phyloP scores from a whole-genome alignment of 2,113 vertebrate genomes.

The Pipa parva region DNA sequence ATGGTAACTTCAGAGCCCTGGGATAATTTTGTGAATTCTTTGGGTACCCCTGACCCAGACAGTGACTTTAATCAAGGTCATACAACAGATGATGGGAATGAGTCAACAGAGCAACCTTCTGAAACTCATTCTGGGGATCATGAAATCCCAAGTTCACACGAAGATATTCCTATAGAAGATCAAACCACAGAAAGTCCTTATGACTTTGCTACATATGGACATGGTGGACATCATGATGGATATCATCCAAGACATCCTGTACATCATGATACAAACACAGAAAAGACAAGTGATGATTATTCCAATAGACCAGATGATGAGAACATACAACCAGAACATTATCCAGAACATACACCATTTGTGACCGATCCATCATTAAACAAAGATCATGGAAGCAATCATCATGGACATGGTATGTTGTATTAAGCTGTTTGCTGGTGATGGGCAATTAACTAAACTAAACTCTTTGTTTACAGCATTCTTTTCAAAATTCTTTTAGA shows the following conservation, averaged over 20 bases:
- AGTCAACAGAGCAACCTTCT: slow-evolving; percentile 11
- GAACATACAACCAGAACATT: not conserved
- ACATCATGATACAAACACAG: not conserved
- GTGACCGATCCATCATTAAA: not conserved
- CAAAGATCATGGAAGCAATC: not conserved
- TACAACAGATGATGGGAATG: not conserved
- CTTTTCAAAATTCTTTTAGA: too few relatives aligned
- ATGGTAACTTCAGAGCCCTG: not conserved
- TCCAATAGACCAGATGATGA: not conserved
- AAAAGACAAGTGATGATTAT: not conserved
- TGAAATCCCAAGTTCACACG: not conserved
- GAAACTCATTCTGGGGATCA: slow-evolving; percentile 22
- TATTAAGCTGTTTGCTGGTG: too few relatives aligned
- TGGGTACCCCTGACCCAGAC: not conserved
- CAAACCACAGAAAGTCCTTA: not conserved
- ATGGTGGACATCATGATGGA: not conserved
- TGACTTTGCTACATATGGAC: too few relatives aligned
- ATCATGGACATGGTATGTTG: not conserved
- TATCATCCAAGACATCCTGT: not conserved
- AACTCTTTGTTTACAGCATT: too few relatives aligned
- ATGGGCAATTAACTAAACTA: too few relatives aligned
- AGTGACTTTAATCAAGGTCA: not conserved
- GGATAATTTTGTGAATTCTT: not conserved
- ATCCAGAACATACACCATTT: not conserved
- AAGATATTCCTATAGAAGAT: not conserved